Base-by-base conservation (phyloP, 37 sponge, comb jelly and placozoan genomes). In the Agelas oroides region DNA sequence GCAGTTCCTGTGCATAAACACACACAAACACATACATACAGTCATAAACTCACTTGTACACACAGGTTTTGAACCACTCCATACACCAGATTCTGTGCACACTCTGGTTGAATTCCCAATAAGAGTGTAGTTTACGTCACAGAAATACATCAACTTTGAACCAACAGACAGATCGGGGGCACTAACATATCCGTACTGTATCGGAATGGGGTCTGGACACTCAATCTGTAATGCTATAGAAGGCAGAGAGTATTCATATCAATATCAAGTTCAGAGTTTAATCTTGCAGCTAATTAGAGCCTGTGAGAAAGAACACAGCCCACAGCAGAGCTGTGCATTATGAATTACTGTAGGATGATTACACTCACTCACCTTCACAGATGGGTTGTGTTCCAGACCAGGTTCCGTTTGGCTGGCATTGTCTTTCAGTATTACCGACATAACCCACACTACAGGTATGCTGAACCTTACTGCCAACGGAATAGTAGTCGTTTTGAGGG, bases 21-120 rank as follows among this genome's bases (percentile, higher is more conserved):
- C n/a, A n/a, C n/a, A n/a, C 46, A 46, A 8, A 8, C 3, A 46
- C 3, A 46, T 46, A 8, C 6, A 46, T 8, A 8, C 8, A 46
- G 46, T 46, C 8, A 3, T 46, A 46, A 5, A 85, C 86, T 85
- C 70, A 85, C 86, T 76, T 56, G 68, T 38, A 76, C 86, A 85
- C 21, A 61, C 34, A 2, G 86, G 86, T 35, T 32, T 41, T 1
- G 76, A 70, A 57, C 86, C 86, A 0, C 32, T 6, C 77, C 76
- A 77, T n/a, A 17, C 46, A 3, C 78, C 86, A 33, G 35, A 37
- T 6, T 20, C 34, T 14, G 17, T 5, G 33, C 71, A 77, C 20
- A 0, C n/a, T 5, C 67, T 66, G 31, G 59, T 59, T 59, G 39
- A 38, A 21, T 71, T 77, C 21, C 76, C 77, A 19, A 70, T 31